Percentiles rank a stretch among this genome's conserved stretches.
phyloP scores from a whole-genome alignment of 2,797 vertebrate species.

The Capromys pilorides region DNA sequence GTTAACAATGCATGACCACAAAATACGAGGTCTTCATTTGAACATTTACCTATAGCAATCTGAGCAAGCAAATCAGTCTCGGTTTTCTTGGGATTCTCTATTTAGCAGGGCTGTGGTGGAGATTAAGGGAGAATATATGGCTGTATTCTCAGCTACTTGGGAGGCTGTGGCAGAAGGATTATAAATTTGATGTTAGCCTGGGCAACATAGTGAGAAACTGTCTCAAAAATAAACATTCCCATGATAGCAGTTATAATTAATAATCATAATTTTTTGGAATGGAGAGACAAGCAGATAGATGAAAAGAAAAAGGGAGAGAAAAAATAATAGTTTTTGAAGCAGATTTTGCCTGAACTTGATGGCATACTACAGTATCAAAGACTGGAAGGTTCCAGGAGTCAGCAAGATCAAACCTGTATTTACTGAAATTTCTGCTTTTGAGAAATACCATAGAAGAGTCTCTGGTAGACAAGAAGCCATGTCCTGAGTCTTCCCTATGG shows the following conservation, averaged over 20 bases:
- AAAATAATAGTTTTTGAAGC: not conserved
- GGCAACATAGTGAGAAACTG: not conserved
- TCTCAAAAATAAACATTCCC: not conserved
- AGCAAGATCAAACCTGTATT: not conserved
- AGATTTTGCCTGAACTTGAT: not conserved
- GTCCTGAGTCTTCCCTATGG: not conserved
- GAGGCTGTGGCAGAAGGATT: not conserved
- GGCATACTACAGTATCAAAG: not conserved
- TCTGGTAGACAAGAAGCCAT: not conserved
- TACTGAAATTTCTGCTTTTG: not conserved
- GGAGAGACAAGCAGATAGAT: not conserved
- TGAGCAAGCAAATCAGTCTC: not conserved
- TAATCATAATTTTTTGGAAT: slow-evolving; percentile 26
- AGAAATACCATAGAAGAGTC: not conserved
- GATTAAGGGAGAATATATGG: not conserved
- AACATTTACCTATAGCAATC: not conserved
- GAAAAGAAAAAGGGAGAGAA: not conserved
- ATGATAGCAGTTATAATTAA: not conserved
- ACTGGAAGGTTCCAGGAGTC: slow-evolving; percentile 4
- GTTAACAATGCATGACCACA: not conserved
- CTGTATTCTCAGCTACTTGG: not conserved
- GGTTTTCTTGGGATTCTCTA: not conserved
- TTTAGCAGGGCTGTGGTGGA: not conserved
- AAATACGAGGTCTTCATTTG: not conserved
- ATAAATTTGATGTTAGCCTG: not conserved